Conservation (phyloP, 2,797 vertebrate species). For the Astyanax mexicanus region DNA sequence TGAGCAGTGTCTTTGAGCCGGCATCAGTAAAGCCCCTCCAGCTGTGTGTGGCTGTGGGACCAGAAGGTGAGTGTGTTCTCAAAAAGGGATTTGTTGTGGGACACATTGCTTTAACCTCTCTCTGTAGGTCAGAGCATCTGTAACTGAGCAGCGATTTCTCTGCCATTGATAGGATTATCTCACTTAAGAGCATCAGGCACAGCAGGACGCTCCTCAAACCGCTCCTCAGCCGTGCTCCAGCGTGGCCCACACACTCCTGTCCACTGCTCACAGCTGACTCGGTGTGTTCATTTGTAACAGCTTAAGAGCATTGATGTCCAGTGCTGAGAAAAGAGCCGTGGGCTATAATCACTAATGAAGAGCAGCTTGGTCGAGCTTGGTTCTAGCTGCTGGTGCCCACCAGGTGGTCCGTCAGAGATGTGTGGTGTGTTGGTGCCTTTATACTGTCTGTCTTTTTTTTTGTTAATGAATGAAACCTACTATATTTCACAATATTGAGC, state of each 20-base stretch:
- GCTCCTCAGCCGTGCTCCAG: background rate
- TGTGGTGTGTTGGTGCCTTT: background rate
- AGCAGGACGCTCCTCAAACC: slow-evolving; percentile 14
- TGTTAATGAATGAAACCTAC: background rate
- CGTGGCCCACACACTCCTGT: background rate
- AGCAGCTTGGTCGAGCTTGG: background rate
- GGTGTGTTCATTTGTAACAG: background rate
- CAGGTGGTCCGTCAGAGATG: background rate
- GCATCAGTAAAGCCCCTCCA: slow-evolving; percentile 61
- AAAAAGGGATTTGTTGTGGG: slow-evolving; percentile 73
- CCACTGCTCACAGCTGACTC: background rate
- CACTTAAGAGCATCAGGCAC: slow-evolving; percentile 25
- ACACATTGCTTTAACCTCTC: slow-evolving; percentile 80
- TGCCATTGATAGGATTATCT: slow-evolving; percentile 77
- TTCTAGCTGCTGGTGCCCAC: background rate
- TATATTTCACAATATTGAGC: background rate
- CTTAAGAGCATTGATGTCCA: slow-evolving; percentile 28
- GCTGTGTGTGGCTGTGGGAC: slow-evolving; percentile 61
- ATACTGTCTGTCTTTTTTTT: background rate
- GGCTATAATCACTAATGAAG: background rate
- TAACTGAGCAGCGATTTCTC: slow-evolving; percentile 78
- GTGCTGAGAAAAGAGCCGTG: slow-evolving; percentile 10
- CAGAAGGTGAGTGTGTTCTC: slow-evolving; percentile 52
- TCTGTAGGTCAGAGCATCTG: slow-evolving; percentile 73
- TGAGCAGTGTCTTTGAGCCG: slow-evolving; percentile 56